These are phyloP conservation scores for Drosophila mayaguana DNA, from an alignment of 2,888 invertebrate species.

Conservation along the genomic window DNA sequence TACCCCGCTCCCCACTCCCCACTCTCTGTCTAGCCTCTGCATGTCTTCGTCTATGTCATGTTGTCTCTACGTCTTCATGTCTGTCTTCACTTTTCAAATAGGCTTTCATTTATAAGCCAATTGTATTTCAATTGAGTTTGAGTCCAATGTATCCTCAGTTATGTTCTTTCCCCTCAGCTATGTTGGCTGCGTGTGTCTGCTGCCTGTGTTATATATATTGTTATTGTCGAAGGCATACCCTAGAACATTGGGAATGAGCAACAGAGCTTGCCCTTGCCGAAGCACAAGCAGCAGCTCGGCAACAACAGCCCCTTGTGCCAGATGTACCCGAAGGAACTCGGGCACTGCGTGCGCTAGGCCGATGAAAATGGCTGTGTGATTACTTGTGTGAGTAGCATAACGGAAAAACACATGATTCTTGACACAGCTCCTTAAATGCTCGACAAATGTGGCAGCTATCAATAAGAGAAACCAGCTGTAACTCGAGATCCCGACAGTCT, in stretches of 20 bases:
- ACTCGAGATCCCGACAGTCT: too few relatives aligned
- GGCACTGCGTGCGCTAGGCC: too few relatives aligned
- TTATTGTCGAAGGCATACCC: constrained; percentile 2
- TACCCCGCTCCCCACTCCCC: not conserved
- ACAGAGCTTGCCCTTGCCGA: not conserved
- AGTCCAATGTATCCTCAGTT: constrained; percentile 34
- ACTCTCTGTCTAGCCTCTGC: not conserved
- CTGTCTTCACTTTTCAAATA: constrained; percentile 42
- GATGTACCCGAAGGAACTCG: not conserved
- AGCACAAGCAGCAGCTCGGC: not conserved
- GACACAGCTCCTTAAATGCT: too few relatives aligned
- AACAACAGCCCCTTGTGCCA: too few relatives aligned
- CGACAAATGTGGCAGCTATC: too few relatives aligned
- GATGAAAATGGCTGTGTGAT: not conserved
- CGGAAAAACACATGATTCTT: not conserved
- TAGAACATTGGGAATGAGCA: not conserved
- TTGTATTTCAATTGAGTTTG: constrained; percentile 73
- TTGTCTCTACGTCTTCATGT: constrained; percentile 1
- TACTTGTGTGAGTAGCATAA: not conserved
- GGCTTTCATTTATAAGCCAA: constrained; percentile 74
- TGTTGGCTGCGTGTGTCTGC: constrained; percentile 1
- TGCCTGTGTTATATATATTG: constrained; percentile 1
- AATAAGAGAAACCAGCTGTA: too few relatives aligned
- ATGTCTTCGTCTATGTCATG: not conserved
- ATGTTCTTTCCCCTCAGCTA: not conserved